Evolutionary conservation across 2,113 vertebrate species (phyloP).

Genomic region (Odontophorus gujanensis): DNA sequence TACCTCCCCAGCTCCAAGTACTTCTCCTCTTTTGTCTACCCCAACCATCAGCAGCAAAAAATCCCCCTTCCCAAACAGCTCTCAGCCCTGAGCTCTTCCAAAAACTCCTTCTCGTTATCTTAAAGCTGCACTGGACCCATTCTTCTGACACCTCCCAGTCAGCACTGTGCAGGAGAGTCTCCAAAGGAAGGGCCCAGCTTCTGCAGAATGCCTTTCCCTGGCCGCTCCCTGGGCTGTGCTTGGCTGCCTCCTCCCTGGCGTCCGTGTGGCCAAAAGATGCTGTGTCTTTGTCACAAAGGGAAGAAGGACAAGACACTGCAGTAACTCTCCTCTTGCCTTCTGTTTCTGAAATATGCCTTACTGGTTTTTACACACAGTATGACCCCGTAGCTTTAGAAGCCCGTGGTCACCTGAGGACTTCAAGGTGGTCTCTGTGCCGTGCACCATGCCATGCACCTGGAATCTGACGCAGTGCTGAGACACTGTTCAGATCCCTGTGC

Average conservation of each 20-base stretch:
- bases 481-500: background rate
- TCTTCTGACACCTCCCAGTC: background rate
- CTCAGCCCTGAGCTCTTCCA: background rate
- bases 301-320: background rate
- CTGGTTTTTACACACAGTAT: accelerated
- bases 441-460: background rate
- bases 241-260: background rate
- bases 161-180: background rate
- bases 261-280: background rate
- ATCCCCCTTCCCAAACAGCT: background rate
- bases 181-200: background rate
- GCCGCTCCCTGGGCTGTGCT: background rate
- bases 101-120: background rate
- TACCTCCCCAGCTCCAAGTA: background rate
- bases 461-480: background rate
- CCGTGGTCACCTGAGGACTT: constrained; percentile 3
- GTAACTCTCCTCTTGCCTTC: background rate
- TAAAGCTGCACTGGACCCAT: background rate
- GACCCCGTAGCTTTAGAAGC: background rate
- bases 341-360: background rate
- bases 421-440: accelerated
- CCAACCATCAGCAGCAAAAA: background rate
- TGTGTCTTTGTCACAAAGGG: accelerated
- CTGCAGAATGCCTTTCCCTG: background rate
- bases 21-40: constrained; percentile 21